Evolutionary conservation across 2,113 vertebrate species (phyloP), one percentile per base, ranked within the genome.

Genomic region (Rafetus swinhoei): DNA sequence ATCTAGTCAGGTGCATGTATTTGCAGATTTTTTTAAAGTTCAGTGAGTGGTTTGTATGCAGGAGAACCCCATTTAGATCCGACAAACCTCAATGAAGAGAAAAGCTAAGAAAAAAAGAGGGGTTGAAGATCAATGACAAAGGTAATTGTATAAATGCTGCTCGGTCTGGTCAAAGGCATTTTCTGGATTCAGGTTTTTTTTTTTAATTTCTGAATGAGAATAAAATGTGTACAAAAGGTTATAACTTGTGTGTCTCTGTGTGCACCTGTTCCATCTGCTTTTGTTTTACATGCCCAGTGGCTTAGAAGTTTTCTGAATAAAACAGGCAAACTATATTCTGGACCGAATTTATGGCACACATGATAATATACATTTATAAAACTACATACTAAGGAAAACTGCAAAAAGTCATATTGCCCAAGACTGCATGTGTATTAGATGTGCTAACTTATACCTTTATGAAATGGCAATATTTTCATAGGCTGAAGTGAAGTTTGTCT

Each of bases 231-330:
- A 29, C 29, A 65, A 92, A 92, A 69, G 5, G 3, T 21, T 80
- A 69, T 79, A 87, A 93, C 4, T 45, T 87, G 2, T 32, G 57
- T 32, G 50, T 1, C 1, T 0, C 3, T 82, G 57, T 81, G 0
- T 60, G 19, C 59, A 7, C 45, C 52, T 85, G 19, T 72, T 97
- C 76, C 89, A 96, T 90, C 93, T 96, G 85, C 87, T 93, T 96
- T 89, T 91, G 72, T 92, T 95, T 96, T 93, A 93, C 24, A 82
- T 87, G 87, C 50, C 76, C 88, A 94, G 85, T 93, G 81, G 90
- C 56, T 97, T 76, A 94, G 94, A 97, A 93, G 85, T 94, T 96
- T 93, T 85, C 81, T 85, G 50, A 83, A 55, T 92, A 87, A 95
- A 92, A 81, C 0, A 93, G 53, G 22, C 12, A 95, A 95, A 89